Conservation (phyloP, 2,888 invertebrate genomes). For the Lithophane socia region DNA sequence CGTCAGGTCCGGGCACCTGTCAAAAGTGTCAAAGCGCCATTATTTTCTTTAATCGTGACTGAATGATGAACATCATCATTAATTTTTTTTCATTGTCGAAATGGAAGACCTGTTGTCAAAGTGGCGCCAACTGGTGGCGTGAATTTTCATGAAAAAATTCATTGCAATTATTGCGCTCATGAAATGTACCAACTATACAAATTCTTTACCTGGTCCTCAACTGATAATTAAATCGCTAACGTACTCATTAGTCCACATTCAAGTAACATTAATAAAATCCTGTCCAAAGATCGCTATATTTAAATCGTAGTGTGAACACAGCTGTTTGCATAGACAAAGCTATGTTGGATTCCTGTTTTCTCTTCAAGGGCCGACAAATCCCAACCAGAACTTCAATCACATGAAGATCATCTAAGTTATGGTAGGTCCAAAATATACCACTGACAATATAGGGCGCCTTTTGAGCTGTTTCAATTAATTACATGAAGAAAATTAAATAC, state of each 20-base stretch:
- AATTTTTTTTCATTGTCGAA: too few relatives aligned
- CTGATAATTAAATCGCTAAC: background rate
- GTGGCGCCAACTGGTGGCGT: too few relatives aligned
- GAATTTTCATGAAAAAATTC: too few relatives aligned
- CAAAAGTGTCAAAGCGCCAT: too few relatives aligned
- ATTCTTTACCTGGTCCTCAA: background rate
- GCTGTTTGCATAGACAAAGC: conserved; percentile 29
- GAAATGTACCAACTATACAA: background rate
- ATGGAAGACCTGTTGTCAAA: too few relatives aligned
- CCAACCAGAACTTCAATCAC: background rate
- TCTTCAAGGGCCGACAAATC: background rate
- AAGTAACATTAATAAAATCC: background rate
- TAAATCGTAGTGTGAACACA: conserved; percentile 42
- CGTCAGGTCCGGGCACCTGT: too few relatives aligned
- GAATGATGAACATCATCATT: too few relatives aligned
- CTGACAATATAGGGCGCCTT: background rate
- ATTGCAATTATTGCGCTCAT: background rate
- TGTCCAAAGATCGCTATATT: background rate
- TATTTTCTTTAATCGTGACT: too few relatives aligned
- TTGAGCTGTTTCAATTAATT: conserved; percentile 5
- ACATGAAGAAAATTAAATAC: background rate
- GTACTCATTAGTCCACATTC: background rate
- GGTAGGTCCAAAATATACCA: background rate
- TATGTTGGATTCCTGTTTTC: background rate
- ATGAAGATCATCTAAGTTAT: background rate